Percentiles rank a stretch among this genome's conserved stretches.
Evolutionary conservation across 2,113 vertebrate species (phyloP).

Genomic region (Podarcis muralis): DNA sequence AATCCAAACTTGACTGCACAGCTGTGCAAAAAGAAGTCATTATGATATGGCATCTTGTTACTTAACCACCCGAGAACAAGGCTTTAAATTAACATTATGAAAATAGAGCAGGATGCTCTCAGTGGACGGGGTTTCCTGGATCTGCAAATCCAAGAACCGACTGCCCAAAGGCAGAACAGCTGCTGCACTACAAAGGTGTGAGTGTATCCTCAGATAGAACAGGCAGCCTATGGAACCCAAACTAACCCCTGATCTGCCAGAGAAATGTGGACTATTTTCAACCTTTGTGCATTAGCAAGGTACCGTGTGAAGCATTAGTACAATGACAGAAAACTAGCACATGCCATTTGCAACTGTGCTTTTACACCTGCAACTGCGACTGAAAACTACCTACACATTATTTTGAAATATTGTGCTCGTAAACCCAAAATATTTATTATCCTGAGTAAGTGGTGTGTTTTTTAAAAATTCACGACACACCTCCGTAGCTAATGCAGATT

Average conservation of each 20-base stretch:
- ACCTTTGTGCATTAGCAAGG: too few relatives aligned
- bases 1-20: constrained; percentile 1
- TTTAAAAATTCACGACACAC: neutral
- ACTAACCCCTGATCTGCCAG: neutral
- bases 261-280: neutral
- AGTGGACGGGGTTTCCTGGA: neutral
- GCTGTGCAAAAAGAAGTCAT: neutral
- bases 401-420: neutral
- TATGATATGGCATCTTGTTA: neutral
- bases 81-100: neutral
- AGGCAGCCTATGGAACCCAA: neutral
- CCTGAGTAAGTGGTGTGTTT: too few relatives aligned
- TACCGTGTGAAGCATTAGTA: too few relatives aligned
- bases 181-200: neutral
- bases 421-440: neutral
- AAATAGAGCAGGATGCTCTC: neutral
- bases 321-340: neutral
- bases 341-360: neutral
- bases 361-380: neutral
- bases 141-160: neutral
- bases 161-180: too few relatives aligned
- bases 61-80: neutral
- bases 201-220: neutral
- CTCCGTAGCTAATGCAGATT: neutral
- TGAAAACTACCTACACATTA: neutral